These are phyloP conservation scores for Potamilus streckersoni DNA, from an alignment of 1,140 invertebrate genomes.

Conservation along the genomic window DNA sequence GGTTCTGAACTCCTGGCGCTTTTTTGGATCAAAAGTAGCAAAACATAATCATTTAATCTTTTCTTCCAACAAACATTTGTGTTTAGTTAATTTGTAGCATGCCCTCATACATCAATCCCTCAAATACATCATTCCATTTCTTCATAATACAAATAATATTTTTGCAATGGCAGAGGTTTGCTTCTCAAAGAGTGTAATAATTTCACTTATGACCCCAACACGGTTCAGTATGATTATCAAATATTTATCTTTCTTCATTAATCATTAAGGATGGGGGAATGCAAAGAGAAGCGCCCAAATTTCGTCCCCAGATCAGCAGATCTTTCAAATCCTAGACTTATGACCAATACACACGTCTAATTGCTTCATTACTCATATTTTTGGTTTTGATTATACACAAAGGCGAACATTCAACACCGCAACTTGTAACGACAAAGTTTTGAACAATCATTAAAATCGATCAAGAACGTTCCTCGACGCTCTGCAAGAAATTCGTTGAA, in stretches of 20 bases:
- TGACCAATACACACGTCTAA: too few species aligned
- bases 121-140: constrained; percentile 28
- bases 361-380: too few species aligned
- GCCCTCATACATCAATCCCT: constrained; percentile 20
- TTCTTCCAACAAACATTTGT: constrained; percentile 32
- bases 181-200: constrained; percentile 28
- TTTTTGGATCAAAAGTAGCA: constrained; percentile 28
- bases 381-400: too few species aligned
- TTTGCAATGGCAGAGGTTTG: constrained; percentile 13
- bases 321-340: too few species aligned
- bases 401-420: too few species aligned
- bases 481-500: too few species aligned
- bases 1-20: constrained; percentile 26
- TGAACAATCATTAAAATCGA: too few species aligned
- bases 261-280: constrained; percentile 1
- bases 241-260: constrained; percentile 29
- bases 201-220: constrained; percentile 32
- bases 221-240: constrained; percentile 17
- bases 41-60: constrained; percentile 36
- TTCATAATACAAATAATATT: constrained; percentile 36
- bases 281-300: too few species aligned
- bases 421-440: too few species aligned
- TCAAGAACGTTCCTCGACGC: too few species aligned
- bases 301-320: too few species aligned
- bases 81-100: constrained; percentile 30